Conservation (phyloP, 2,797 vertebrate species). For the Luscinia luscinia region DNA sequence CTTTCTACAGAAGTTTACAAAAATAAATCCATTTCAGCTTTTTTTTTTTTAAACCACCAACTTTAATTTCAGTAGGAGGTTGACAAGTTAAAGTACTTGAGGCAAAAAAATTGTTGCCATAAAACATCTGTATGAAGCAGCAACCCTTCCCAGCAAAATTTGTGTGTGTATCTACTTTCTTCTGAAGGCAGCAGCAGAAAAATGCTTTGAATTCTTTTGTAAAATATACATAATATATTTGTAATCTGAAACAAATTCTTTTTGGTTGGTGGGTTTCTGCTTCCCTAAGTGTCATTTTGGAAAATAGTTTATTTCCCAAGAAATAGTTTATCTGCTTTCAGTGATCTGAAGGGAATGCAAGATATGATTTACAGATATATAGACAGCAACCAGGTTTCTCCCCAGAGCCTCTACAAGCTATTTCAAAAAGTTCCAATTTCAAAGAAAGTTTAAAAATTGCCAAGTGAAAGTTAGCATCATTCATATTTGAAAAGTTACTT, state of each 20-base stretch:
- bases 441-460: neutral
- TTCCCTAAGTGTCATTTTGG: neutral
- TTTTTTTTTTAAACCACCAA: neutral
- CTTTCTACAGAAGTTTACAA: neutral
- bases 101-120: neutral
- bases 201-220: neutral
- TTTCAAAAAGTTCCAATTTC: neutral
- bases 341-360: neutral
- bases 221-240: neutral
- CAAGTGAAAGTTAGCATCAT: neutral
- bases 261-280: neutral
- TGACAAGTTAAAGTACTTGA: conserved; percentile 5
- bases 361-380: neutral
- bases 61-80: neutral
- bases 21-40: neutral
- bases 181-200: neutral
- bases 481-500: neutral
- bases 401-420: neutral
- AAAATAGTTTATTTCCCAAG: neutral
- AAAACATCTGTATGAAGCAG: neutral
- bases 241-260: neutral
- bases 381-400: neutral
- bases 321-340: neutral
- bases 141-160: neutral
- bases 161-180: neutral